Evolutionary conservation across 2,113 vertebrate genomes (phyloP).

Genomic region (Dicerorhinus sumatrensis): DNA sequence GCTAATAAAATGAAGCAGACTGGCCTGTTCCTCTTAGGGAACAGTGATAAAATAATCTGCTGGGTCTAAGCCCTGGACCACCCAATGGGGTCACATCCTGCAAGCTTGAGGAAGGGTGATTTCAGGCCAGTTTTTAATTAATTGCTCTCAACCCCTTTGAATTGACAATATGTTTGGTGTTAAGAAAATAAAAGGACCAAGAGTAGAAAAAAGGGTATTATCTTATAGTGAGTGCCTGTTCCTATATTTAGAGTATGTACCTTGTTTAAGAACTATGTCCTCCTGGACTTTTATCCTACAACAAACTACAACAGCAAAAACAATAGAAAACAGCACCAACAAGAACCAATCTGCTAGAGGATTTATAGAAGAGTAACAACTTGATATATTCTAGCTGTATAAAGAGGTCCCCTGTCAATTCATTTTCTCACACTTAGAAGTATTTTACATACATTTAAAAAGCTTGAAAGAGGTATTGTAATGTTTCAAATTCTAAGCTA

Average conservation of each 20-base stretch:
- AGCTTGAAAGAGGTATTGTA: conserved; percentile 36
- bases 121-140: neutral
- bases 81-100: neutral
- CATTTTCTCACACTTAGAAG: conserved; percentile 54
- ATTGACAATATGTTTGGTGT: conserved; percentile 22
- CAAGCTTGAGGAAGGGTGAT: neutral
- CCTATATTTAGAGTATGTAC: neutral
- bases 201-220: neutral
- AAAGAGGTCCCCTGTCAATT: conserved; percentile 44
- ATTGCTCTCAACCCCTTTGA: neutral
- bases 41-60: neutral
- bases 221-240: neutral
- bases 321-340: neutral
- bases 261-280: conserved; percentile 47
- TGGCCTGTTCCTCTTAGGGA: neutral
- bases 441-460: conserved; percentile 63
- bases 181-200: conserved; percentile 4
- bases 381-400: neutral
- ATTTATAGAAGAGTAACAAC: neutral
- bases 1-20: neutral
- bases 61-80: neutral
- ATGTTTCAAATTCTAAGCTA: conserved; percentile 51
- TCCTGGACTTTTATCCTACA: conserved; percentile 36
- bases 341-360: neutral
- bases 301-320: conserved; percentile 29